Evolutionary conservation across 2,888 invertebrate species (phyloP).

Genomic region (Epinotia nisella): DNA sequence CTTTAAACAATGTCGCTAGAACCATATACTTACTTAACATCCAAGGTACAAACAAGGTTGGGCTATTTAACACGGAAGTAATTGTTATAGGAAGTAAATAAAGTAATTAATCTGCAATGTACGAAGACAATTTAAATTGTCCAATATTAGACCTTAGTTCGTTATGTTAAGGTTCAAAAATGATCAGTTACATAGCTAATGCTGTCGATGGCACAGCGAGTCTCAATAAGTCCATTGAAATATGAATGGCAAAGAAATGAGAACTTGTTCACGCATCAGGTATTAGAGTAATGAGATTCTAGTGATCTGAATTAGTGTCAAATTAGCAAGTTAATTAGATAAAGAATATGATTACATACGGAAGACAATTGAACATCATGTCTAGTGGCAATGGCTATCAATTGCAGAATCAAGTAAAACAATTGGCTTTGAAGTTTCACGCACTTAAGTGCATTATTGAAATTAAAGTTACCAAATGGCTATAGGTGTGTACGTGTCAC

Average conservation of each 20-base stretch:
- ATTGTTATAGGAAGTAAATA: conserved; percentile 22
- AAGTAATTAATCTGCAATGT: conserved; percentile 23
- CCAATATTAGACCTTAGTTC: not conserved
- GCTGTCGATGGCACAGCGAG: not conserved
- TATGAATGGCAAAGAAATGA: conserved; percentile 22
- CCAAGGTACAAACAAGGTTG: conserved; percentile 20
- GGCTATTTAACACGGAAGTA: conserved; percentile 17
- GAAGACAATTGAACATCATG: not conserved
- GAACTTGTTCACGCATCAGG: conserved; percentile 31
- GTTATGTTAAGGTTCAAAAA: not conserved
- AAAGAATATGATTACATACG: not conserved
- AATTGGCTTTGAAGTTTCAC: no score
- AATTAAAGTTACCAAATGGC: no score
- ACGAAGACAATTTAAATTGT: not conserved
- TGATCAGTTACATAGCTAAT: not conserved
- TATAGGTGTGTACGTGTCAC: no score
- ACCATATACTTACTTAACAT: conserved; percentile 5
- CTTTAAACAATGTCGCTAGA: conserved; percentile 11
- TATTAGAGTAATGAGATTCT: conserved; percentile 22
- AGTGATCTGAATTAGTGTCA: conserved; percentile 26
- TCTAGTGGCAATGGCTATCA: not conserved
- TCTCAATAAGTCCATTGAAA: conserved; percentile 22
- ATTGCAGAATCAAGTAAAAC: no score
- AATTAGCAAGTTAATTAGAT: conserved; percentile 13
- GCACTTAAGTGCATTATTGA: no score